phyloP scores from a whole-genome alignment of 1,140 invertebrate genomes.

The Drosophila auraria region DNA sequence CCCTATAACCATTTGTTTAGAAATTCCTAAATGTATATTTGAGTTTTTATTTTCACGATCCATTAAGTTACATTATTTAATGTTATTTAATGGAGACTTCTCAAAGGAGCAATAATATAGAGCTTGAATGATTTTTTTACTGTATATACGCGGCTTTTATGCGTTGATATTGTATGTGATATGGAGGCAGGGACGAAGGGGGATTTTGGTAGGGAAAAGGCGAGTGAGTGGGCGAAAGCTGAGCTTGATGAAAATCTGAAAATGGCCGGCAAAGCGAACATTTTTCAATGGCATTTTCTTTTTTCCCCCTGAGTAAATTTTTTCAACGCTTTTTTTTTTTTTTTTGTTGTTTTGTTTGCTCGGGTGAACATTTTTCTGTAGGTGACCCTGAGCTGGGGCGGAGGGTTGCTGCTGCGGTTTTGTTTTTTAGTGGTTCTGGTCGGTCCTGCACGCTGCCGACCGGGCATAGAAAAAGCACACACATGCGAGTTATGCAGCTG shows the following conservation, averaged over 20 bases:
- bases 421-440: conserved; percentile 42
- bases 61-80: not conserved
- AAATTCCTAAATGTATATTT: not conserved
- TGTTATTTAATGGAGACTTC: not conserved
- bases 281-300: conserved; percentile 75
- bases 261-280: conserved; percentile 69
- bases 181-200: not conserved
- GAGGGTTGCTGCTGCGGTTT: conserved; percentile 46
- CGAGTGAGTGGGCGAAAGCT: conserved; percentile 12
- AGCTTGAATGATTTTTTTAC: not conserved
- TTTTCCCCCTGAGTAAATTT: conserved; percentile 43
- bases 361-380: conserved; percentile 51
- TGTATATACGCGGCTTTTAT: conserved; percentile 64
- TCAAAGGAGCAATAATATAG: not conserved
- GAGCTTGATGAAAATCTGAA: conserved; percentile 77
- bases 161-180: conserved; percentile 63
- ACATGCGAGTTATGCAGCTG: conserved; percentile 71
- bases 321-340: conserved; percentile 15
- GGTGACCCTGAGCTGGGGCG: conserved; percentile 67
- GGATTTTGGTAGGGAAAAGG: not conserved
- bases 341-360: conserved; percentile 24
- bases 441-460: conserved; percentile 20
- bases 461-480: conserved; percentile 42
- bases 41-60: not conserved
- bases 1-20: no score